Conservation (phyloP, 2,113 vertebrate genomes). For the Bubalus kerabau region DNA sequence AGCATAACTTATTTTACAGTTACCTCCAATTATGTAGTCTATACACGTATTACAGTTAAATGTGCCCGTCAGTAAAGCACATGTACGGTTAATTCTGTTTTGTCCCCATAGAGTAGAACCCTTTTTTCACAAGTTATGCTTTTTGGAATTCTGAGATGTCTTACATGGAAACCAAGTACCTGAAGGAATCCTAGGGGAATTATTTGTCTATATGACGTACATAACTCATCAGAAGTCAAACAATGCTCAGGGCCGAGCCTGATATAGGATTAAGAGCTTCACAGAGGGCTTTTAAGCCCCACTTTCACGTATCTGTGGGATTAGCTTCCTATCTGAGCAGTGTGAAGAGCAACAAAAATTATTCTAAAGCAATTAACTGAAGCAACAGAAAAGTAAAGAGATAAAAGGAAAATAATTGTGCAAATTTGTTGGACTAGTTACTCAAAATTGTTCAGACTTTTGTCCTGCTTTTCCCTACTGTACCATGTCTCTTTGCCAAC, state of each 20-base stretch:
- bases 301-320: neutral
- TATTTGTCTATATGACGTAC: neutral
- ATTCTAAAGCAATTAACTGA: neutral
- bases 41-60: neutral
- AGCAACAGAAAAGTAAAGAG: neutral
- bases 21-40: neutral
- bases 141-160: neutral
- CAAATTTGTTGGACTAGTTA: neutral
- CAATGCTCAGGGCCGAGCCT: neutral
- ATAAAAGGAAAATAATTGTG: neutral
- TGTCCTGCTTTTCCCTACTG: neutral
- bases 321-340: neutral
- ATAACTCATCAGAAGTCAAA: neutral
- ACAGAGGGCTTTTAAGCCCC: neutral
- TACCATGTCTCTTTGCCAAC: neutral
- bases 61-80: neutral
- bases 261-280: neutral
- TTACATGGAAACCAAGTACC: neutral
- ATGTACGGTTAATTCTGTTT: neutral
- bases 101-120: neutral
- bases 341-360: neutral
- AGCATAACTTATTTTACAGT: rapidly evolving
- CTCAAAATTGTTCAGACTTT: neutral
- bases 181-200: neutral
- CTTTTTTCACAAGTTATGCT: neutral